Evolutionary conservation across 1,140 invertebrate genomes (phyloP).

Genomic region (Tachypleus tridentatus): DNA sequence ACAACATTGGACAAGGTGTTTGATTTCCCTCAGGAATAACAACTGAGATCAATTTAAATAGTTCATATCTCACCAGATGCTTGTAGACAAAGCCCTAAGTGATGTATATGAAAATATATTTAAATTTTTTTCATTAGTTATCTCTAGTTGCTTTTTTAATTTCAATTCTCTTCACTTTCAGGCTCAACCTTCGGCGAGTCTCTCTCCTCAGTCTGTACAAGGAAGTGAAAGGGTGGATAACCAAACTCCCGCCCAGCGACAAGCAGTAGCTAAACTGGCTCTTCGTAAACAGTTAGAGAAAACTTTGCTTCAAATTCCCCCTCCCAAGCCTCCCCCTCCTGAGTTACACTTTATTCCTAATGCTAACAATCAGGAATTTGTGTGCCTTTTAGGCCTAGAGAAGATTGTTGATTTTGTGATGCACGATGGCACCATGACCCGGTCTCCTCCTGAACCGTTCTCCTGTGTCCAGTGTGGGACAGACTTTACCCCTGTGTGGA

Average conservation of each 20-base stretch:
- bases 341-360: slow-evolving; percentile 99
- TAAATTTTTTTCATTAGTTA: too few relatives aligned
- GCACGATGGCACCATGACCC: slow-evolving; percentile 35
- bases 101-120: too few relatives aligned
- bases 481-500: slow-evolving; percentile 98
- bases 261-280: slow-evolving; percentile 94
- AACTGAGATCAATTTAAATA: too few relatives aligned
- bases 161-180: too few relatives aligned
- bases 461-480: slow-evolving; percentile 91
- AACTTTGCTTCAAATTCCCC: slow-evolving; percentile 88
- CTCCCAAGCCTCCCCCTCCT: slow-evolving; percentile 91
- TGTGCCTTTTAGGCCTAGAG: slow-evolving; percentile 89
- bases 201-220: slow-evolving; percentile 17
- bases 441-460: slow-evolving; percentile 50
- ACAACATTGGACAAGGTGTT: too few relatives aligned
- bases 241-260: slow-evolving; percentile 82
- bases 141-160: too few relatives aligned
- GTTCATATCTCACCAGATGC: too few relatives aligned
- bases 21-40: too few relatives aligned
- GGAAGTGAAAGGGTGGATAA: slow-evolving; percentile 44
- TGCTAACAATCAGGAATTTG: slow-evolving; percentile 92
- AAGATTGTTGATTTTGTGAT: slow-evolving; percentile 93
- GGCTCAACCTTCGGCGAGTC: too few relatives aligned
- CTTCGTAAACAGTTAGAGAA: slow-evolving; percentile 94
- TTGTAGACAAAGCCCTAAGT: too few relatives aligned